phyloP scores from a whole-genome alignment of 2,888 invertebrate species.

The Alcis repandata region DNA sequence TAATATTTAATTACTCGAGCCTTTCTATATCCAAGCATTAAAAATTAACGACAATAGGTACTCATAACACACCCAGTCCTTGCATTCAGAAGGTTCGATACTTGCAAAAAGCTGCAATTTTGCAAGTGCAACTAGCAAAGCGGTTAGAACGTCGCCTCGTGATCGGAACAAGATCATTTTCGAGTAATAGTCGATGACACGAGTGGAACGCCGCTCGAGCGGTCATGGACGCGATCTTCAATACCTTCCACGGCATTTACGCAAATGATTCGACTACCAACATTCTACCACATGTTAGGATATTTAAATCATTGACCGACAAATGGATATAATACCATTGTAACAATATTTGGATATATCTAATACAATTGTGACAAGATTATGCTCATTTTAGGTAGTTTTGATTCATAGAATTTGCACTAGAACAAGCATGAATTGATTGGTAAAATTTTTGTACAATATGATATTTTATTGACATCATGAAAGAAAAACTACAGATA shows the following conservation, averaged over 20 bases:
- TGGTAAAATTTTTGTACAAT: too few relatives aligned
- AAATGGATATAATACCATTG: neutral
- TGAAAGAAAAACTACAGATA: too few relatives aligned
- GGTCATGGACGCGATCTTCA: conserved; percentile 75
- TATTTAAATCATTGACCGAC: conserved; percentile 40
- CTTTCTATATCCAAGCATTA: too few relatives aligned
- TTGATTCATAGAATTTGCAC: too few relatives aligned
- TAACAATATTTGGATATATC: neutral
- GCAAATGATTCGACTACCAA: conserved; percentile 49
- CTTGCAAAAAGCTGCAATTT: conserved; percentile 23
- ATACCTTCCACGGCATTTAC: conserved; percentile 65
- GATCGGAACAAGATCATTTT: conserved; percentile 56
- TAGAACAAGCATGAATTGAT: too few relatives aligned
- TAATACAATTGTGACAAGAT: neutral
- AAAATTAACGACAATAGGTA: too few relatives aligned
- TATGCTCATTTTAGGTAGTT: too few relatives aligned
- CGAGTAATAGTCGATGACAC: conserved; percentile 59
- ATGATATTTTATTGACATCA: too few relatives aligned
- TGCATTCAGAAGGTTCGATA: conserved; percentile 13
- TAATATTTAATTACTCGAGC: too few relatives aligned
- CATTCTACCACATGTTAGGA: conserved; percentile 54
- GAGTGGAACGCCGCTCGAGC: conserved; percentile 59
- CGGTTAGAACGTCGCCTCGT: conserved; percentile 35
- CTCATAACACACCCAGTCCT: conserved; percentile 5
- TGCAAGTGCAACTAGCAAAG: conserved; percentile 37